These are phyloP conservation scores for Globicephala melas DNA, from an alignment of 2,113 vertebrate genomes.

Conservation along the genomic window DNA sequence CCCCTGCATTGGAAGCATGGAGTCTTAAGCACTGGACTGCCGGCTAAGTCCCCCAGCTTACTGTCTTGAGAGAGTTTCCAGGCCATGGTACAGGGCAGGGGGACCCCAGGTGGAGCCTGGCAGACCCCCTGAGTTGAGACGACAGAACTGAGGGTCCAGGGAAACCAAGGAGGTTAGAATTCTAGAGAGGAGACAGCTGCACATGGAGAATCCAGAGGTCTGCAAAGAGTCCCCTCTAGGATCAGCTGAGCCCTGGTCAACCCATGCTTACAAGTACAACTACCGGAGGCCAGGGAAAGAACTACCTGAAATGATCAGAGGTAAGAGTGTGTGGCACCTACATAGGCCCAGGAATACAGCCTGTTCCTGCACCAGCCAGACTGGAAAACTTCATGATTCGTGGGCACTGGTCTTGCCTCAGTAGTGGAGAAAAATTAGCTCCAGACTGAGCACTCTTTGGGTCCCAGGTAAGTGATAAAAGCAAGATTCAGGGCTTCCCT, in stretches of 20 bases:
- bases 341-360: not conserved
- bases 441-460: not conserved
- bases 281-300: not conserved
- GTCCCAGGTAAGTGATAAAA: not conserved
- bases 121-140: too few relatives aligned
- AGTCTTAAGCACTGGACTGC: too few relatives aligned
- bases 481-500: not conserved
- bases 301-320: not conserved
- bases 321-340: not conserved
- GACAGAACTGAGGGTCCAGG: too few relatives aligned
- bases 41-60: too few relatives aligned
- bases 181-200: not conserved
- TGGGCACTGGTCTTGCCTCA: not conserved
- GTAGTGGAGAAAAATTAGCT: not conserved
- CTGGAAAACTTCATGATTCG: not conserved
- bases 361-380: not conserved
- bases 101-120: too few relatives aligned
- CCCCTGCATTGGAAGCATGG: too few relatives aligned
- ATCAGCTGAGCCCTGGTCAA: not conserved
- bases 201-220: not conserved
- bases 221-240: not conserved
- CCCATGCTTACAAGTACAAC: not conserved
- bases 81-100: too few relatives aligned
- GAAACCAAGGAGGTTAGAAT: too few relatives aligned
- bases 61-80: too few relatives aligned